Evolutionary conservation across 1,140 invertebrate genomes (phyloP).

Genomic region (Solenopsis invicta): DNA sequence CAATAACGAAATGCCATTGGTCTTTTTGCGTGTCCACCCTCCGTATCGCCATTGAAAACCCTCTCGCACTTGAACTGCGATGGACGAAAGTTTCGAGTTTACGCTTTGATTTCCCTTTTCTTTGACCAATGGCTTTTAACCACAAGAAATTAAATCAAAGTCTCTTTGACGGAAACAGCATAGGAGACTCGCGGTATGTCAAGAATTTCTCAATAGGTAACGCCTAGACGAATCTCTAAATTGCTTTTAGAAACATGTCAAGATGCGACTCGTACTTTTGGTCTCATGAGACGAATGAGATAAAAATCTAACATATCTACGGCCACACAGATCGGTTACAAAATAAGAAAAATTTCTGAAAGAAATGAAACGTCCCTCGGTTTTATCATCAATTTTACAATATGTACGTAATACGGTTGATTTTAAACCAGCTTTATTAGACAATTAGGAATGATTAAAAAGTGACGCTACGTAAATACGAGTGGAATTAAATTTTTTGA

Average conservation of each 20-base stretch:
- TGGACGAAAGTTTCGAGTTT: conserved; percentile 83
- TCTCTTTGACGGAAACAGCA: conserved; percentile 83
- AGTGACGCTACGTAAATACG: background rate
- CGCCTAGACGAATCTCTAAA: conserved; percentile 22
- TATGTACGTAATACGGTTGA: background rate
- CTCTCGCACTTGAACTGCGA: conserved; percentile 43
- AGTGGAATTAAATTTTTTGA: conserved; percentile 8
- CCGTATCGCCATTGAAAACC: conserved; percentile 32
- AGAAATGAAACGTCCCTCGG: background rate
- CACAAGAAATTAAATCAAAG: conserved; percentile 85
- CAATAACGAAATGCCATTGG: conserved; percentile 85
- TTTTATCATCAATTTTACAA: background rate
- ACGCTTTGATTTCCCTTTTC: conserved; percentile 81
- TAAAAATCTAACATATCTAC: background rate
- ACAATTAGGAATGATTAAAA: background rate
- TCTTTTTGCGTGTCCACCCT: conserved; percentile 59
- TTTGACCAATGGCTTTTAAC: conserved; percentile 61
- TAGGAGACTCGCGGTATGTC: background rate
- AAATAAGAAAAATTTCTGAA: background rate
- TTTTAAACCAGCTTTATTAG: background rate
- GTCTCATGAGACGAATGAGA: background rate
- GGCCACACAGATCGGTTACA: background rate
- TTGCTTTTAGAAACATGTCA: background rate
- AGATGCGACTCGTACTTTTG: conserved; percentile 35
- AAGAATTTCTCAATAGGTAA: conserved; percentile 58